Percentiles rank a stretch among this genome's conserved stretches.
Conservation (phyloP, 2,888 invertebrate species). For the Ischnura elegans region DNA sequence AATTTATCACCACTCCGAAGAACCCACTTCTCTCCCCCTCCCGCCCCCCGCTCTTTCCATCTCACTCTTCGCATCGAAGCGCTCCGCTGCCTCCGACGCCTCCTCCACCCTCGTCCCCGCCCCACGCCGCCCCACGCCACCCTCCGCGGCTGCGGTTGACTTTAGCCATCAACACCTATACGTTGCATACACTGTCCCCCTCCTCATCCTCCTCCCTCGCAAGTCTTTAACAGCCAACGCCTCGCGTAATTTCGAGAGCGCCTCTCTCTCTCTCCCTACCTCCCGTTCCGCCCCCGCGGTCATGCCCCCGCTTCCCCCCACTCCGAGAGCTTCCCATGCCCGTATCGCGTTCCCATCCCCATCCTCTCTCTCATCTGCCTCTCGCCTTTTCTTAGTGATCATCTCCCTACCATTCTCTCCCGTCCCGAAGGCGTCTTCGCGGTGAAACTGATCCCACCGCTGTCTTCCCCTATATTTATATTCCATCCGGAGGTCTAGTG, state of each 20-base stretch:
- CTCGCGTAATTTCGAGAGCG: constrained; percentile 4
- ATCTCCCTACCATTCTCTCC: neutral
- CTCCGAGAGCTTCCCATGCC: no score
- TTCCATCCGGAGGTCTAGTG: neutral
- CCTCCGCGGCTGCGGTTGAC: constrained; percentile 56
- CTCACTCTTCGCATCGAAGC: constrained; percentile 49
- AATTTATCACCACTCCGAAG: constrained; percentile 65
- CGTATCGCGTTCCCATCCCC: neutral
- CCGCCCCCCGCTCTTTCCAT: constrained; percentile 15
- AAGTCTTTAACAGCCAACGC: constrained; percentile 38
- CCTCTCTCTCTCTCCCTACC: neutral
- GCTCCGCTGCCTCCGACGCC: constrained; percentile 12
- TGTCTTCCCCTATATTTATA: neutral
- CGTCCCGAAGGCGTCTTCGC: neutral
- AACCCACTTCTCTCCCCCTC: constrained; percentile 34
- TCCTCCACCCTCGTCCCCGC: neutral
- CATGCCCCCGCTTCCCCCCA: neutral
- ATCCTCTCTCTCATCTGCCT: neutral
- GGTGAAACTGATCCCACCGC: neutral
- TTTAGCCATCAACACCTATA: constrained; percentile 61
- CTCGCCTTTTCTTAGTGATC: neutral
- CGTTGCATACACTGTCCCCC: constrained; percentile 31
- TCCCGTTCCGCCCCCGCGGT: neutral
- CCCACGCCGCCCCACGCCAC: neutral
- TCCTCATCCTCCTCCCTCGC: neutral